phyloP scores from a whole-genome alignment of 2,797 vertebrate genomes.

The Sebastes cheni region DNA sequence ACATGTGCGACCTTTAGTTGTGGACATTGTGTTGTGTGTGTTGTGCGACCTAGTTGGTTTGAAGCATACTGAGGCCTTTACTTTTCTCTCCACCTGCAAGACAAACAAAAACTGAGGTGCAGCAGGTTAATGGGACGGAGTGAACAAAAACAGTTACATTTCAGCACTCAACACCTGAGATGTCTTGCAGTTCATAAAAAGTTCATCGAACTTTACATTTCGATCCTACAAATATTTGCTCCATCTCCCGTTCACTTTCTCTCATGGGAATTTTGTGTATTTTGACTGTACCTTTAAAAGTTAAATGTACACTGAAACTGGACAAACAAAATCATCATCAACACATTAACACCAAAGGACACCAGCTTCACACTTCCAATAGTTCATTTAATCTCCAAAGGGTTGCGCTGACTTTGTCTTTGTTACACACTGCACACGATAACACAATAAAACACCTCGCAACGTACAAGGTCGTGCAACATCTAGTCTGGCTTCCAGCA shows the following conservation, averaged over 20 bases:
- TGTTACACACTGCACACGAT: constrained; percentile 74
- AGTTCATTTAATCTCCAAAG: constrained; percentile 74
- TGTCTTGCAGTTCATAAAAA: too few species aligned
- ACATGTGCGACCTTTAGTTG: too few species aligned
- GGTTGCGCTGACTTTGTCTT: constrained; percentile 66
- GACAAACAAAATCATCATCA: not conserved
- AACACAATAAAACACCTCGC: constrained; percentile 73
- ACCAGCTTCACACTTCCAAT: constrained; percentile 56
- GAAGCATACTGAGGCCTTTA: not conserved
- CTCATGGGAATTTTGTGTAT: too few species aligned
- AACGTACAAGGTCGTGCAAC: constrained; percentile 72
- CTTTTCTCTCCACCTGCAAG: not conserved
- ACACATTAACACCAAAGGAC: constrained; percentile 5
- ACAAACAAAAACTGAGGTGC: not conserved
- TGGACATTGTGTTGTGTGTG: too few species aligned
- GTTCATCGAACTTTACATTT: too few species aligned
- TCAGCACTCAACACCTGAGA: not conserved
- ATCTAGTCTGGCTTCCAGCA: constrained; percentile 62
- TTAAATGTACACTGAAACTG: not conserved
- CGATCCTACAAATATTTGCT: too few species aligned
- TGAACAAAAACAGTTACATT: not conserved
- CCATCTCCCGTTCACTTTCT: too few species aligned
- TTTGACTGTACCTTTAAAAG: not conserved
- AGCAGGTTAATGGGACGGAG: not conserved
- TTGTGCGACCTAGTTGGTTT: too few species aligned